Evolutionary conservation across 2,113 vertebrate genomes (phyloP), one percentile per base, ranked within the genome.

Genomic region (Erpornis zantholeuca): DNA sequence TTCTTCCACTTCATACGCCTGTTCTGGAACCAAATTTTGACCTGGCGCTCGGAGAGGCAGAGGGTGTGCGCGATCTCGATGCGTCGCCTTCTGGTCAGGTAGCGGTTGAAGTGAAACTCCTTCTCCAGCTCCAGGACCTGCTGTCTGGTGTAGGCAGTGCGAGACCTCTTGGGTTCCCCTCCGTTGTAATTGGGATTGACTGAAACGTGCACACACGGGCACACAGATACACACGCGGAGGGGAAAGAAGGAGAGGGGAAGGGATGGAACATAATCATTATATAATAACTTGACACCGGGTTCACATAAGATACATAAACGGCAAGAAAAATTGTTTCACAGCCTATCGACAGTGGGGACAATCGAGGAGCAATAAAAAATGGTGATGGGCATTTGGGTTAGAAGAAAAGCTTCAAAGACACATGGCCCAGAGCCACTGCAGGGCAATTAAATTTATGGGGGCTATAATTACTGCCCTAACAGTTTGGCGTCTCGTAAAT

Each of bases 1-100:
- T 99, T 99, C 98, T 99, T 99, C 99, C 99, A 99, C 96, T 99
- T 99, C 99, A 99, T 99, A 91, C 99, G 98, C 77, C 99, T 98
- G 97, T 99, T 99, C 98, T 99, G 99, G 97, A 99, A 99, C 99
- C 99, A 99, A 95, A 99, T 99, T 98, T 99, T 99, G 95, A 99
- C 99, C 98, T 99, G 99, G 95, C 99, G 99, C 98, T 99, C 99
- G 15, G 99, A 99, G 95, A 99, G 98, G 94, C 99, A 99, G 98
- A 99, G 99, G 2, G 99, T 99, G 97, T 99, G 99, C 11, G 99
- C 99, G 82, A 99, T 99, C 98, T 99, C 99, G 97, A 99, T 99
- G 96, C 99, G 99, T 97, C 99, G 98, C 95, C 99, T 98, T 96
- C 99, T 98, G 97, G 99, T 99, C 98, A 99, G 99, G 98, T 99